Evolutionary conservation across 2,888 invertebrate species (phyloP).

Genomic region (Yponomeuta sedellus): DNA sequence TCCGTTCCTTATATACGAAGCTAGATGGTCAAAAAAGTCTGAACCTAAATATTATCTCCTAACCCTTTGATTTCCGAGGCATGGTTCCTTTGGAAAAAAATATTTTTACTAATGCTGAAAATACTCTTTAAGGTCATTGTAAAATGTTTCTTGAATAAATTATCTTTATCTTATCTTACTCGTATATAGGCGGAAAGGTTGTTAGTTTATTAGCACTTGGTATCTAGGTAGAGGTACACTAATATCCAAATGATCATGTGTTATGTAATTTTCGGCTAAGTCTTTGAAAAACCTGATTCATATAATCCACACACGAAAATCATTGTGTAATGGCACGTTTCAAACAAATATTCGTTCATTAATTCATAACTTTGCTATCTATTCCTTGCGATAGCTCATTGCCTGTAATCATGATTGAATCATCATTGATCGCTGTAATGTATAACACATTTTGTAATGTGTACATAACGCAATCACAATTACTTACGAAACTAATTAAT

Average conservation of each 20-base stretch:
- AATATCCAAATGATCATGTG: background rate
- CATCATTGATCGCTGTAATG: slow-evolving; percentile 8
- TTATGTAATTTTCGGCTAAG: background rate
- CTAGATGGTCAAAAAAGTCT: too few species aligned
- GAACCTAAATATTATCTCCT: too few species aligned
- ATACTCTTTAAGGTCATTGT: too few species aligned
- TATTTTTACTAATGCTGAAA: too few species aligned
- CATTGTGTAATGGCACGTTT: slow-evolving; percentile 17
- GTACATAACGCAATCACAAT: slow-evolving; percentile 60
- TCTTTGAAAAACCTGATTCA: background rate
- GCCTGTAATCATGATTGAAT: slow-evolving; percentile 43
- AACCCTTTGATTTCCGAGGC: too few species aligned
- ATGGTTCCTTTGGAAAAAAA: too few species aligned
- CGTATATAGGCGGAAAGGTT: too few species aligned
- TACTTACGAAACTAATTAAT: slow-evolving; percentile 67
- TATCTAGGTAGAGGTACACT: background rate
- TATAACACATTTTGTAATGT: slow-evolving; percentile 19
- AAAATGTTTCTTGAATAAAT: too few species aligned
- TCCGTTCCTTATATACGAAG: too few species aligned
- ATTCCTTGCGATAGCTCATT: slow-evolving; percentile 34
- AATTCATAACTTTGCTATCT: slow-evolving; percentile 9
- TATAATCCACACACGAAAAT: background rate
- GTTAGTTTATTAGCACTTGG: too few species aligned
- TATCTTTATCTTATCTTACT: too few species aligned
- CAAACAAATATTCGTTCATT: slow-evolving; percentile 15